These are phyloP conservation scores for Strongylocentrotus purpuratus DNA, from an alignment of 35 echinoderm and acorn worm genomes.

Conservation along the genomic window DNA sequence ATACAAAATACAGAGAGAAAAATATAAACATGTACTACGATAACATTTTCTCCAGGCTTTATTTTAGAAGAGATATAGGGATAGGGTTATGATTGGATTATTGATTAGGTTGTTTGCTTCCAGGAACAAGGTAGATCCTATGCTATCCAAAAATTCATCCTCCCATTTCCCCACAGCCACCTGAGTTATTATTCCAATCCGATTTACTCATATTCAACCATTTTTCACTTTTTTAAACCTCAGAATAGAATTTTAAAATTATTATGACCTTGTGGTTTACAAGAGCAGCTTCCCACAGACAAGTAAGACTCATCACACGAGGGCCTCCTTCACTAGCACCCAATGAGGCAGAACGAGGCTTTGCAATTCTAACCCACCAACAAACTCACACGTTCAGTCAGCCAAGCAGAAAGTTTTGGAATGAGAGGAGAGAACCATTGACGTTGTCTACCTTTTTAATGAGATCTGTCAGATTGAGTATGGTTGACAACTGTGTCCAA, in stretches of 20 bases:
- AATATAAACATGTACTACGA: background rate
- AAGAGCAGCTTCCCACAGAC: background rate
- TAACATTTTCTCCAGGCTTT: background rate
- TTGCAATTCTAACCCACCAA: slow-evolving; percentile 9
- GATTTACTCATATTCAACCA: background rate
- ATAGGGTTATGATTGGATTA: no score
- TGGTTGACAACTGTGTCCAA: background rate
- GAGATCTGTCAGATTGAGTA: background rate
- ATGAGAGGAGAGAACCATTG: background rate
- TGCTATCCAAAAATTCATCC: no score
- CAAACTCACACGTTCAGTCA: background rate
- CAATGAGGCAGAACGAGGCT: background rate
- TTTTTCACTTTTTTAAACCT: background rate
- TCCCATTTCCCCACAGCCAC: background rate
- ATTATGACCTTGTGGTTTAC: background rate
- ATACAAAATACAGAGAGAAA: no score
- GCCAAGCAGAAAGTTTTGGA: background rate
- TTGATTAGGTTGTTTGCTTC: no score
- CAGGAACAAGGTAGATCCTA: no score
- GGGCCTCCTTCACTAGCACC: background rate
- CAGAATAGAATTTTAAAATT: background rate
- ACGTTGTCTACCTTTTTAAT: slow-evolving; percentile 1
- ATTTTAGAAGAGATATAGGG: no score
- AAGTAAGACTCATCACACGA: background rate
- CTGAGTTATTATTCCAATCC: background rate